Evolutionary conservation across 2,888 invertebrate species (phyloP), one percentile per base, ranked within the genome.

Genomic region (Scrobipalpa costella): DNA sequence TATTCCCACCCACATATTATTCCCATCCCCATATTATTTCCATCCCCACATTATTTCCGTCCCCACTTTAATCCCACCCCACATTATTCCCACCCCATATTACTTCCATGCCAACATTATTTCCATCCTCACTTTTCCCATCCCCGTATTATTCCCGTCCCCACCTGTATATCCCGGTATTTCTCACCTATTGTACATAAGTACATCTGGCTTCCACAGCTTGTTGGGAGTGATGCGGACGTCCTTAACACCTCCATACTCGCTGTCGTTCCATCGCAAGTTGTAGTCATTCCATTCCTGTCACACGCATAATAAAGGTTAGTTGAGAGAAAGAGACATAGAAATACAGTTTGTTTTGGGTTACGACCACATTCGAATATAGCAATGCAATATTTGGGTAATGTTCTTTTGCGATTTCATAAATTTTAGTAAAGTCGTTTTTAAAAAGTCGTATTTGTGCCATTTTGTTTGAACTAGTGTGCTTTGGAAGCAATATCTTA

Each of bases 261-360:
- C 98, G 66, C 96, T 94, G 84, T 97, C 96, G 88, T 99, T 98
- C 99, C 99, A 99, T 79, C 96, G 94, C 77, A 99, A 93, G 90
- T 98, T 99, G 93, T 98, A 97, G 92, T 99, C 99, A 83, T 95
- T 97, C 99, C 99, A 99, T 93, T 98, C 98, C 98, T 98, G 93
- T 73, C 83, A 76, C 79, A 81, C 78, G 79, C 67, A 77, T 61
- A 71, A 33, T 65, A 68, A 65, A 64, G 61, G 64, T 71, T 68
- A 75, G 66, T 65, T 72, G 69, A 73, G 70, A 69, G 74, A 80
- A 75, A 74, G 67, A 68, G 71, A 81, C 11, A 33, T 19, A 6
- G 21, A 11, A 1, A 68, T 68, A 63, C 58, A 49, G 61, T 44
- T 61, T 61, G 36, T 61, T 61, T 49, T 33, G 9, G 17, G 27